Evolutionary conservation across 2,797 vertebrate genomes (phyloP), one percentile per base, ranked within the genome.

Genomic region (Pristis pectinata): DNA sequence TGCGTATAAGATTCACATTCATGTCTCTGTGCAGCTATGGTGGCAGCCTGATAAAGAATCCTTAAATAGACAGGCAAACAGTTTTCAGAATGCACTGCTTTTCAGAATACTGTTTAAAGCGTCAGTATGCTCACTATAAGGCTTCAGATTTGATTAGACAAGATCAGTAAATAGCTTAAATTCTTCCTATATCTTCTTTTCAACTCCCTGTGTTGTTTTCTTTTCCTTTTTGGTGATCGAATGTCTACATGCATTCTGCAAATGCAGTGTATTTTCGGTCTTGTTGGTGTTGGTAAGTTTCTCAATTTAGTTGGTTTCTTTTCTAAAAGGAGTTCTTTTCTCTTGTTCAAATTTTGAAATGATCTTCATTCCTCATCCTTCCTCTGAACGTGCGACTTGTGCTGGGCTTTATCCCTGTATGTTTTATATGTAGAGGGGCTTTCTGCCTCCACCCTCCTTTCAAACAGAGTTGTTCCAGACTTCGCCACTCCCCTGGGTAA

Each of bases 41-140:
- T 91, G n/a, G 87, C 87, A 67, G 59, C 34, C 87, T 91, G 87
- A 91, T 91, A 91, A 91, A 67, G n/a, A 91, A 91, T 91, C 41
- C 64, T 27, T 41, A 91, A 67, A 91, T 91, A n/a, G 87, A 91
- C 87, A 67, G 61, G 87, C 87, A 41, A 67, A 67, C 34, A 41
- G 61, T 67, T 91, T 67, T 41, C 87, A 67, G 59, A 37, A 91
- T 41, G n/a, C 59, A 67, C 87, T 67, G 87, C 87, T 67, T 91
- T 91, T 41, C 87, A 67, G 19, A 67, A 67, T 3, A 9, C 87
- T 64, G 87, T 67, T 91, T 91, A 64, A n/a, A 22, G n/a, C 67
- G 87, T 64, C 59, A 64, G n/a, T 67, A 19, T 67, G 19, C 87
- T 91, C 87, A 3, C 87, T 67, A 67, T 67, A 91, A 91, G 41